These are phyloP conservation scores for Silurus lanzhouensis DNA, from an alignment of 2,797 vertebrate genomes.

Conservation along the genomic window DNA sequence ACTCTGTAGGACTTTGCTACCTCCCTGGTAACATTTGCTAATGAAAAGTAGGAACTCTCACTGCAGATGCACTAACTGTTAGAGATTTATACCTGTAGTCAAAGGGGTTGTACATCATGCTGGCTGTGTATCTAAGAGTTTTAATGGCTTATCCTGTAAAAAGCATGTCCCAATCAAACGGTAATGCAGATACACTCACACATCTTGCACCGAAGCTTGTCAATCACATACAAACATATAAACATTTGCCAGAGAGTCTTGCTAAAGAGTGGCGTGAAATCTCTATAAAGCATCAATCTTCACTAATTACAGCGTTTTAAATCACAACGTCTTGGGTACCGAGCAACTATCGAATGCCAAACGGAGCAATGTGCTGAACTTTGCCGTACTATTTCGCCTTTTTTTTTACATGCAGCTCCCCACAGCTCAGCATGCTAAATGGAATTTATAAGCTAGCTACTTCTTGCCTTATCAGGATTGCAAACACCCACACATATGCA, in stretches of 20 bases:
- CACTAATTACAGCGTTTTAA: background rate
- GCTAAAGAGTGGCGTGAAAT: background rate
- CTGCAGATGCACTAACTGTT: slow-evolving; percentile 7
- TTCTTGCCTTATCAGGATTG: slow-evolving; percentile 29
- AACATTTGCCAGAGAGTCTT: background rate
- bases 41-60: slow-evolving; percentile 20
- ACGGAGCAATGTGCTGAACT: background rate
- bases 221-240: background rate
- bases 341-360: background rate
- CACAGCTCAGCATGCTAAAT: slow-evolving; percentile 36
- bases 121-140: slow-evolving; percentile 5
- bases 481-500: slow-evolving; percentile 19
- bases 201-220: background rate
- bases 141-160: slow-evolving; percentile 42
- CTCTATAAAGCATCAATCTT: background rate
- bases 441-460: slow-evolving; percentile 38
- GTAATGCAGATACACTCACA: background rate
- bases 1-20: background rate
- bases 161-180: background rate
- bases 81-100: slow-evolving; percentile 31
- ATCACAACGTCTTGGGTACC: background rate
- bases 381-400: slow-evolving; percentile 16
- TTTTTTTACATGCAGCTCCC: slow-evolving; percentile 31
- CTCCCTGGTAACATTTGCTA: slow-evolving; percentile 5
- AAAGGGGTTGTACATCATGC: slow-evolving; percentile 31